phyloP scores from a whole-genome alignment of 2,888 invertebrate genomes.

The Nezara viridula region DNA sequence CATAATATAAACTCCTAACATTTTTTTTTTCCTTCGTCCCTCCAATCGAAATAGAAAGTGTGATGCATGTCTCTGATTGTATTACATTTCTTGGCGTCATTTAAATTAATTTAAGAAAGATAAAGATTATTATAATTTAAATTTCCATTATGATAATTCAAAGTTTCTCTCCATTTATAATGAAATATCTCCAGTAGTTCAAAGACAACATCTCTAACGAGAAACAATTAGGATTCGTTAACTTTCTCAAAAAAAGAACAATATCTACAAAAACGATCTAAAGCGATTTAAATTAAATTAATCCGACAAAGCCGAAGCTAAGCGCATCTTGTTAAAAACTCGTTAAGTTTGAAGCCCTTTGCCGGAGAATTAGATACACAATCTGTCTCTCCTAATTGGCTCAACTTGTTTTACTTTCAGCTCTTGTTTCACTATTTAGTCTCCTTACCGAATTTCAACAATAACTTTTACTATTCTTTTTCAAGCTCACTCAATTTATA shows the following conservation, averaged over 20 bases:
- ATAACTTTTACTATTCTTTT: neutral
- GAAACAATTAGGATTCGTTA: neutral
- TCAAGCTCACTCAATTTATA: too few relatives aligned
- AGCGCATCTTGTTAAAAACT: slow-evolving; percentile 32
- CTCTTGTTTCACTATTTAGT: neutral
- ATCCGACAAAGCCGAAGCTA: neutral
- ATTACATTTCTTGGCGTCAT: too few relatives aligned
- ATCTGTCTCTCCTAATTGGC: neutral
- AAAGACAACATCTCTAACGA: neutral
- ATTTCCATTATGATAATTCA: too few relatives aligned
- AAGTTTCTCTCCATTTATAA: too few relatives aligned
- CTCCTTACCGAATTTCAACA: neutral
- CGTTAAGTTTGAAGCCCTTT: slow-evolving; percentile 8
- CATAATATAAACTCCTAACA: too few relatives aligned
- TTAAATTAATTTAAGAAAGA: too few relatives aligned
- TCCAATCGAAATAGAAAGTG: too few relatives aligned
- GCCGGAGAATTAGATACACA: neutral
- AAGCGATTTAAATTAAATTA: neutral
- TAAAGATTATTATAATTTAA: too few relatives aligned
- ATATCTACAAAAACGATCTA: neutral
- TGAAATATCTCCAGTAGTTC: too few relatives aligned
- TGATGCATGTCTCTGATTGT: too few relatives aligned
- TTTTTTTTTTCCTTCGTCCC: too few relatives aligned
- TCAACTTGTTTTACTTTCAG: neutral
- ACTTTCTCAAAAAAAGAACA: neutral